Base-by-base conservation (phyloP, 2,888 invertebrate species). In the Melanargia galathea region DNA sequence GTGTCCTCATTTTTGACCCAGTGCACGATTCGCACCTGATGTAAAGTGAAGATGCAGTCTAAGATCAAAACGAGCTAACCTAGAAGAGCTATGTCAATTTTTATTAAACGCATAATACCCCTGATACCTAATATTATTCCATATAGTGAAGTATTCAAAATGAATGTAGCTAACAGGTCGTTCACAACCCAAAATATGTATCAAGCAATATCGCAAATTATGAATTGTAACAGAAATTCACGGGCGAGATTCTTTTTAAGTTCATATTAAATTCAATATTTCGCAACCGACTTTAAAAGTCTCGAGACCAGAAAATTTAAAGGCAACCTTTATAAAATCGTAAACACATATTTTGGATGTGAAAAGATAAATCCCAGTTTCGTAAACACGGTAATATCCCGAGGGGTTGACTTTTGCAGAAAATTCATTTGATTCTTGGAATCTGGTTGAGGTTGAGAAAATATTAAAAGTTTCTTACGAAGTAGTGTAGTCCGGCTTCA, bases 371-470 rank as follows among this genome's bases (percentile, higher is more conserved):
- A 82, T 86, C 83, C 81, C 71, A 73, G 73, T 74, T 76, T 75
- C 65, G 82, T 80, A 82, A 81, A 83, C 79, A 83, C 74, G 72
- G 72, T 79, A 76, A 59, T 57, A 62, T 65, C 83, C 78, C 80
- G 71, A 68, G 83, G 79, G 81, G 75, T 68, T 69, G 71, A 78
- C 80, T 78, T 77, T 77, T 75, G 78, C 72, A 76, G 77, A 79
- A 86, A 74, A 86, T 86, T 83, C 84, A 88, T 87, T 86, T 81
- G 83, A 85, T 87, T 86, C 80, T 72, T 74, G 59, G 77, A 82
- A 84, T 84, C 80, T 75, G 75, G 78, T 72, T 75, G 70, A 73
- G 74, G 72, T 73, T 73, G 76, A 76, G 81, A 83, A 84, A 83
- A 83, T 84, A 81, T 84, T 80, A 78, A 78, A 80, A 81, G 83